Evolutionary conservation across 2,113 vertebrate genomes (phyloP).

Genomic region (Macrotus californicus): DNA sequence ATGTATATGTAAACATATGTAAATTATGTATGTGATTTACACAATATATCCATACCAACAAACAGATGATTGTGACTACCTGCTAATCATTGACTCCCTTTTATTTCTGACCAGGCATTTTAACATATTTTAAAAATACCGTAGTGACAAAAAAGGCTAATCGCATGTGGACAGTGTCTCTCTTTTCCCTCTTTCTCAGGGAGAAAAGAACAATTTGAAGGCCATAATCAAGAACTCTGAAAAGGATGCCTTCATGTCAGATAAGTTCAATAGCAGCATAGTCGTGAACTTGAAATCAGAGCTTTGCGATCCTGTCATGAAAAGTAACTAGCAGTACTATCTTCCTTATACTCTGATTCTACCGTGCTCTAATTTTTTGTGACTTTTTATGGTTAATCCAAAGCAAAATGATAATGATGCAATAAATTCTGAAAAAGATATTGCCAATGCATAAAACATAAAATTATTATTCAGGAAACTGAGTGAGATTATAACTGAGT

Average conservation of each 20-base stretch:
- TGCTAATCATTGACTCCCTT: not conserved
- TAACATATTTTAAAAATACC: no score
- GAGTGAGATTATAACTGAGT: not conserved
- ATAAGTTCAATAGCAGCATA: not conserved
- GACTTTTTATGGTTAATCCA: not conserved
- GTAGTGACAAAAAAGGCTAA: no score
- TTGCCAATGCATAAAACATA: not conserved
- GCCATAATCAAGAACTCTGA: not conserved
- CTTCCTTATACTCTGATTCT: not conserved
- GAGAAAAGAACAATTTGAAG: not conserved
- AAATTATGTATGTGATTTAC: not conserved
- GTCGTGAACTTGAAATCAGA: not conserved
- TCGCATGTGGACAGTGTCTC: no score
- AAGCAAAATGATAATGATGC: not conserved
- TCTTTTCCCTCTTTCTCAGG: no score
- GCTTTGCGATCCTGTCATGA: not conserved
- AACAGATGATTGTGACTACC: no score
- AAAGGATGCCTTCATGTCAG: not conserved
- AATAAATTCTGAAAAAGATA: not conserved
- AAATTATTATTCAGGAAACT: not conserved
- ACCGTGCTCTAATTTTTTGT: not conserved
- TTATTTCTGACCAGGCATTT: no score
- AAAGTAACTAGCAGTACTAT: accelerated
- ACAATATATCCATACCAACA: not conserved
- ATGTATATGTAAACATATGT: not conserved